Base-by-base conservation (phyloP, 2,797 vertebrate species). In the Cyclopterus lumpus region DNA sequence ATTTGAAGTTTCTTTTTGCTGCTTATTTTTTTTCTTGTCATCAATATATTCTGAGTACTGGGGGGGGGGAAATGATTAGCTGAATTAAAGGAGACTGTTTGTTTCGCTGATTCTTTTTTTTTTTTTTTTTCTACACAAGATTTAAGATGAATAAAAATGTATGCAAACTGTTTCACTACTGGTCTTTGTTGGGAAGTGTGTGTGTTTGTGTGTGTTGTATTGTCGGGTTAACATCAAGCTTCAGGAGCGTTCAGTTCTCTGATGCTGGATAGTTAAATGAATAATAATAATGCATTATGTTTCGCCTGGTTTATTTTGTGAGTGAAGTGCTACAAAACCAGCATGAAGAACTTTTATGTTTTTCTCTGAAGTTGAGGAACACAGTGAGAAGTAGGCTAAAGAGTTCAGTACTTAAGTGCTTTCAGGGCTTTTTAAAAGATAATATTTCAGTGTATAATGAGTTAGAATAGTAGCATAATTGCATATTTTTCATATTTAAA, bases 111-210 rank as follows among this genome's bases (percentile, higher is more conserved):
- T 96, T 97, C 95, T 89, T 96, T 95, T 96, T 96, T 96, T 95
- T 48, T n/a, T 96, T 96, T 96, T 96, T 96, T 96, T 61, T 97
- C 94, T 97, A 96, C 96, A 97, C 95, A 95, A 96, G 95, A 95
- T 96, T 97, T 98, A 97, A 97, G 95, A 97, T 97, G 95, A 98
- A 97, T 98, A 97, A 98, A 95, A 97, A 94, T 96, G 95, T 97
- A 97, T 96, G 96, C 96, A 97, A 93, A 92, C 84, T 76, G 68
- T 82, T 80, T 75, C 1, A 18, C 54, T 69, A 74, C 36, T 54
- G 40, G 38, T 84, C 9, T 79, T 78, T 58, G 4, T 42, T 57
- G 20, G 5, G 12, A 26, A 20, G 26, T 28, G 26, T 28, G 26
- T 28, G 26, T 28, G 26, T n/a, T n/a, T n/a, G 5, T 14, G 24